Evolutionary conservation across 1,140 invertebrate species (phyloP).

Genomic region (Ladona fulva): DNA sequence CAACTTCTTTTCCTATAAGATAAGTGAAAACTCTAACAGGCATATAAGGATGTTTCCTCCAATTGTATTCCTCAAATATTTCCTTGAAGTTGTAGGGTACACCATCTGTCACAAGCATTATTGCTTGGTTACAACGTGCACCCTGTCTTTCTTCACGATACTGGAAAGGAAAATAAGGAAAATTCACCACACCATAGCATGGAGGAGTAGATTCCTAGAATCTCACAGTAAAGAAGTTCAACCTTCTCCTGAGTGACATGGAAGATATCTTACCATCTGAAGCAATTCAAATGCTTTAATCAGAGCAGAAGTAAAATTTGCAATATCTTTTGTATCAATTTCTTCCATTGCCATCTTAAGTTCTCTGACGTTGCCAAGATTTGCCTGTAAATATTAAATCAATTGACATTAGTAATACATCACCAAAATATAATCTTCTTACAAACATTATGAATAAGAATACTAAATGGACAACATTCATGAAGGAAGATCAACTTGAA

Average conservation of each 20-base stretch:
- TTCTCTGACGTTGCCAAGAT: conserved; percentile 75
- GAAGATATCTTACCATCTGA: conserved; percentile 35
- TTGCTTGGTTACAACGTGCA: conserved; percentile 76
- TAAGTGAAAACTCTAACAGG: conserved; percentile 95
- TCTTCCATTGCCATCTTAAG: conserved; percentile 68
- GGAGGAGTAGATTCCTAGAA: background rate
- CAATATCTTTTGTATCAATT: conserved; percentile 71
- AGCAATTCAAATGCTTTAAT: conserved; percentile 83
- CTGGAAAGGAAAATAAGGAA: conserved; percentile 23
- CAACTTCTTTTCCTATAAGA: conserved; percentile 85
- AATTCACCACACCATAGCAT: background rate
- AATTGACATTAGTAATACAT: background rate
- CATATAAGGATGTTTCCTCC: conserved; percentile 55
- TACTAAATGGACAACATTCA: no score
- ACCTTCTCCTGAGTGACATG: background rate
- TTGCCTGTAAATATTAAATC: conserved; percentile 52
- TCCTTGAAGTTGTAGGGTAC: conserved; percentile 88
- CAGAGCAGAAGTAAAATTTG: conserved; percentile 88
- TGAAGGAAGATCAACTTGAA: no score
- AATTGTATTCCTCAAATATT: conserved; percentile 84
- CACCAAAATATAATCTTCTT: no score
- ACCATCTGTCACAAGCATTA: conserved; percentile 97
- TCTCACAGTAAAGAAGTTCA: background rate
- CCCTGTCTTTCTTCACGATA: conserved; percentile 33
- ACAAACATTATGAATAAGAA: no score